A percentile compares a stretch with the other conserved stretches of the same genome.
Conservation (phyloP, 1,140 invertebrate genomes). For the Lucilia cuprina region DNA sequence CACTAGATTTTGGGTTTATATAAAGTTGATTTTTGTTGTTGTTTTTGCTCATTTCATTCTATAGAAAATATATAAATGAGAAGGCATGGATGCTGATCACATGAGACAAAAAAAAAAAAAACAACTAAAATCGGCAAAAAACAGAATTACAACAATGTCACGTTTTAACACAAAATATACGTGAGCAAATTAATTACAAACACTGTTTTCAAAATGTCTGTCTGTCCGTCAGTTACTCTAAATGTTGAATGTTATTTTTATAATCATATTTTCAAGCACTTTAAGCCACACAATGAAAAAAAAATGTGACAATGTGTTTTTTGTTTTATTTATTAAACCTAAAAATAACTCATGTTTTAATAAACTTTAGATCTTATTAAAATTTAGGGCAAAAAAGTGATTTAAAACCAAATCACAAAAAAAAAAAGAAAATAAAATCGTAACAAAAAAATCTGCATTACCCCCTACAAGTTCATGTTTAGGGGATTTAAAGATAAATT, state of each 20-base stretch:
- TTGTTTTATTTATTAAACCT: neutral
- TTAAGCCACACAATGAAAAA: neutral
- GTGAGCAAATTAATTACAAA: slow-evolving; percentile 12
- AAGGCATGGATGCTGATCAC: neutral
- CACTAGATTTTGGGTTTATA: neutral
- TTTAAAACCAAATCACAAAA: neutral
- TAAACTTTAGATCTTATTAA: neutral
- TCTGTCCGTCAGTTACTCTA: neutral
- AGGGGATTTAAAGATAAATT: neutral
- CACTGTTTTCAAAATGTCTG: too few relatives aligned
- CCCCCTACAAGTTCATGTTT: neutral
- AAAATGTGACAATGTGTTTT: neutral
- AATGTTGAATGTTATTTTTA: neutral
- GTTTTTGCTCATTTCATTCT: neutral
- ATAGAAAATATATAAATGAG: neutral
- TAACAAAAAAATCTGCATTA: neutral
- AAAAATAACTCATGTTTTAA: neutral
- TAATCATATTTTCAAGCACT: neutral
- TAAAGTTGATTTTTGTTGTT: too few relatives aligned
- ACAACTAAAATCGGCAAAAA: neutral
- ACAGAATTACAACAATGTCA: neutral
- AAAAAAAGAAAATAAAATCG: neutral
- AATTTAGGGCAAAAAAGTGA: neutral
- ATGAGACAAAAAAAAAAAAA: neutral
- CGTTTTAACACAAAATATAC: slow-evolving; percentile 2